phyloP scores from a whole-genome alignment of 1,140 invertebrate genomes.

The Drosophila willistoni region DNA sequence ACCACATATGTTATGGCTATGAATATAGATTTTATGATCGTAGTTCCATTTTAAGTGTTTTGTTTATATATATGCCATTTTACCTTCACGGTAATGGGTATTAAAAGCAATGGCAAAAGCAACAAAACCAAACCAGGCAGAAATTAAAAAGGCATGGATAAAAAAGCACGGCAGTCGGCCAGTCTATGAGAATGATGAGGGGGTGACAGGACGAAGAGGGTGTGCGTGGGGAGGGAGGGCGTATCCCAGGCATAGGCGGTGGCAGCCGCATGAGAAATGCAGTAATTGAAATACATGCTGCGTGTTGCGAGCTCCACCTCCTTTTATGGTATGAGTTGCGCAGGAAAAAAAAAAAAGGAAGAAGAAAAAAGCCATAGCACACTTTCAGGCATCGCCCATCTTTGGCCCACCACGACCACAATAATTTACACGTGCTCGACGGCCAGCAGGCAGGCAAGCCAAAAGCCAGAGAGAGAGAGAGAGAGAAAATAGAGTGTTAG shows the following conservation, averaged over 20 bases:
- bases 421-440: constrained; percentile 69
- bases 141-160: constrained; percentile 72
- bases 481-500: background rate
- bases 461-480: background rate
- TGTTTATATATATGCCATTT: background rate
- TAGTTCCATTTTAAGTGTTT: background rate
- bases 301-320: constrained; percentile 15
- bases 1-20: too few relatives aligned
- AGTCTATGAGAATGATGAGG: background rate
- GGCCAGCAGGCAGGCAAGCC: constrained; percentile 15
- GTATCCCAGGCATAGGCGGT: constrained; percentile 3
- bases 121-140: constrained; percentile 55
- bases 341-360: constrained; percentile 23
- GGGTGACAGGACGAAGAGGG: background rate
- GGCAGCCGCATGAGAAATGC: constrained; percentile 63
- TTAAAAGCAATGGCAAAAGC: constrained; percentile 30
- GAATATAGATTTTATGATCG: too few relatives aligned
- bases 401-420: constrained; percentile 49
- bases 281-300: constrained; percentile 81
- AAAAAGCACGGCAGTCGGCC: constrained; percentile 3
- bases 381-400: constrained; percentile 53
- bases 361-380: constrained; percentile 31
- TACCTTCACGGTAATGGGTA: constrained; percentile 8
- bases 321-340: constrained; percentile 38
- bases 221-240: too few relatives aligned